These are phyloP conservation scores for Meloe dianella DNA, from an alignment of 2,888 invertebrate species.

Conservation along the genomic window DNA sequence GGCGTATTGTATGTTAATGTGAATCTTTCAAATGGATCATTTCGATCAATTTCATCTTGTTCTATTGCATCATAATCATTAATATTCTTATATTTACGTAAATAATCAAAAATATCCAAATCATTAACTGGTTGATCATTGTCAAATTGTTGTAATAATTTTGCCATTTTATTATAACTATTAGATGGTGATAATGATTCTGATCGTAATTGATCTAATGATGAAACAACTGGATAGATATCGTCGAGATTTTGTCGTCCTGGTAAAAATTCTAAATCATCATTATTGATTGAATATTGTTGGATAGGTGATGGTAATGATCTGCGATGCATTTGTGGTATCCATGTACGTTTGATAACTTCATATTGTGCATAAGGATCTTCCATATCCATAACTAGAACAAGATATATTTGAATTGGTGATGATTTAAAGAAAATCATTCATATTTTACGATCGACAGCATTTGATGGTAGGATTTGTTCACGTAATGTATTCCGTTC, in stretches of 20 bases:
- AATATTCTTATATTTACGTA: not conserved
- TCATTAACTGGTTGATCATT: not conserved
- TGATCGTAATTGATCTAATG: constrained; percentile 11
- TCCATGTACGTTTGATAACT: constrained; percentile 51
- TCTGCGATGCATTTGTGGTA: constrained; percentile 56
- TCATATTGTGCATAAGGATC: constrained; percentile 54
- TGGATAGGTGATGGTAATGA: constrained; percentile 40
- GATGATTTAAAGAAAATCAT: too few species aligned
- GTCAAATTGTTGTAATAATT: not conserved
- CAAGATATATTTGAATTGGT: too few species aligned
- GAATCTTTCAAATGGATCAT: constrained; percentile 50
- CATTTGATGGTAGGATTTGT: constrained; percentile 63
- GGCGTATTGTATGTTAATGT: constrained; percentile 60
- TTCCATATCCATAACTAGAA: constrained; percentile 54
- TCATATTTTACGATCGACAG: constrained; percentile 55
- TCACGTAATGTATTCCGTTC: constrained; percentile 53
- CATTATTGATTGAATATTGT: constrained; percentile 23
- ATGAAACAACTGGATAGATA: constrained; percentile 22
- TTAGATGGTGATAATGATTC: not conserved
- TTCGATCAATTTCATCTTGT: constrained; percentile 32
- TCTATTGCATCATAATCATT: constrained; percentile 34
- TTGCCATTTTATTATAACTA: not conserved
- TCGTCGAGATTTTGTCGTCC: not conserved
- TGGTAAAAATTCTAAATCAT: constrained; percentile 1
- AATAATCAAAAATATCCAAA: not conserved